Evolutionary conservation across 2,888 invertebrate genomes (phyloP), one percentile per base, ranked within the genome.

Genomic region (Sphinx pinastri): DNA sequence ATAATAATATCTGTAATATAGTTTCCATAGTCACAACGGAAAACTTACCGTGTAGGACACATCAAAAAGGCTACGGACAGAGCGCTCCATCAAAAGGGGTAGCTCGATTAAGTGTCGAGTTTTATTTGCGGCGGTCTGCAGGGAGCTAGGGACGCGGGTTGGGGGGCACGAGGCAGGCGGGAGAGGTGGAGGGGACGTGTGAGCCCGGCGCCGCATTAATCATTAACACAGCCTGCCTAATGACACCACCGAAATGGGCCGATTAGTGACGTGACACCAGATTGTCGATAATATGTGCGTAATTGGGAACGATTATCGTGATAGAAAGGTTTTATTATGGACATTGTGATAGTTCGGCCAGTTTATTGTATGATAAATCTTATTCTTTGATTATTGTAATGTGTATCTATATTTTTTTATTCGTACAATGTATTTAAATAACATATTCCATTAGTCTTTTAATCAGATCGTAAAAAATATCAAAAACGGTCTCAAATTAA

Each of bases 161-260:
- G 78, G 78, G 80, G 71, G 72, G 71, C 71, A 71, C 77, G 75
- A 75, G 75, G 77, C 75, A 71, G 71, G 74, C 31, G 77, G 78
- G 77, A 25, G 76, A 70, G 73, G 74, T 5, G 8, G 38, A 4
- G 81, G 87, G 84, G 85, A 81, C 85, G 88, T 88, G 88, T 88
- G 88, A 85, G 87, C 84, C 76, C 84, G 90, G 92, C 91, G 91
- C 91, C 92, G 88, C 93, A 94, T 94, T 93, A 94, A 94, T 93
- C 93, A 94, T 94, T 94, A 93, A 93, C 91, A 88, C 90, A 88
- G 91, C 86, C 91, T 90, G 91, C 89, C 91, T 94, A 94, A 94
- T 93, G 93, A 93, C 94, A 93, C 88, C 87, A 79, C 92, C 92
- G 89, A 93, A 93, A 93, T 91, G 89, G 91, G 86, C 79, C 79